Base-by-base conservation (phyloP, 2,113 vertebrate genomes). In the Cacatua alba region DNA sequence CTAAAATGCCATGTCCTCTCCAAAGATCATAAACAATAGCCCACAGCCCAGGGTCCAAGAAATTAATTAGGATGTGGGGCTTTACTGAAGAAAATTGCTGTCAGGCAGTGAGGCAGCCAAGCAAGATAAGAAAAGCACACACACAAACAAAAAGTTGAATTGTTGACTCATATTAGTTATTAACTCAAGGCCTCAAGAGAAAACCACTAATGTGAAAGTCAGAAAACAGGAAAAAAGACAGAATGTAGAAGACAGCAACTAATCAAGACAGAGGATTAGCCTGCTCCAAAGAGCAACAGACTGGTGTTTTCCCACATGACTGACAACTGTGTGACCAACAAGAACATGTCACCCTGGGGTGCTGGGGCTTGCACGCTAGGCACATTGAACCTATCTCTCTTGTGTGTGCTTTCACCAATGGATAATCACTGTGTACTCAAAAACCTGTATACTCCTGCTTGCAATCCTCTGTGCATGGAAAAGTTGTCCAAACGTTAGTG, bases 131-230 rank as follows among this genome's bases (percentile, higher is more conserved):
- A 74, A 82, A 94, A 90, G 24, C 28, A 44, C 10, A 9, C 7
- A 35, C 8, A 29, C 7, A 39, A 43, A 60, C 24, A 25, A 44
- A 0, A 69, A 53, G 14, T 24, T 3, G 33, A 97, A 84, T 19
- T 84, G 86, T 95, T 92, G 80, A 91, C 51, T 96, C 77, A 71
- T 92, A 49, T 49, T 80, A 2, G 0, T 94, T 95, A 86, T 81
- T 84, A 92, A 88, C 43, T 91, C 51, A 75, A 86, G 62, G 35
- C 13, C 83, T 76, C 65, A 19, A 67, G 83, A 86, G 80, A 94
- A 92, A 52, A 71, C 17, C 1, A 1, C 52, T 90, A 70, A 77
- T 88, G 28, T 44, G 59, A 62, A 88, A 78, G 43, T 51, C 55
- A 49, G 35, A 82, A 90, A 91, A 55, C 51, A 92, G 71, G 9